phyloP scores from a whole-genome alignment of 2,888 invertebrate genomes.

The Ormyrus pomaceus region DNA sequence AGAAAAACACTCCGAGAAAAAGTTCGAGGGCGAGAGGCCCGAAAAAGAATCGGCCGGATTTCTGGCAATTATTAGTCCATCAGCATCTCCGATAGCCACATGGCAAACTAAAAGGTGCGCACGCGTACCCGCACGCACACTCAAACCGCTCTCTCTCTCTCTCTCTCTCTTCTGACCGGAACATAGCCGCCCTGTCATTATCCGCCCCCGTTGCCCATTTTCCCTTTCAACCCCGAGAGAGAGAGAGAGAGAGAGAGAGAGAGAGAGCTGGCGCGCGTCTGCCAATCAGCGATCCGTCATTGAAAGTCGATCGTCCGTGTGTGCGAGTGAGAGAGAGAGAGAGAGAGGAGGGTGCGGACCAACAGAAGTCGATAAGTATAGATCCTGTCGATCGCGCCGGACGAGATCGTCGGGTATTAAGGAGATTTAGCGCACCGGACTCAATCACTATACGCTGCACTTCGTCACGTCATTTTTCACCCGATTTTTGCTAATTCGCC shows the following conservation, averaged over 20 bases:
- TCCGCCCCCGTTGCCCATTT: constrained; percentile 72
- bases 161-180: constrained; percentile 17
- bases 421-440: constrained; percentile 60
- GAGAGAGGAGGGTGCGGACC: constrained; percentile 54
- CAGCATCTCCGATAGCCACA: constrained; percentile 72
- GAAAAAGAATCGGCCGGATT: constrained; percentile 51
- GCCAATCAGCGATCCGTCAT: constrained; percentile 75
- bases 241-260: constrained; percentile 22
- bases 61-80: constrained; percentile 73
- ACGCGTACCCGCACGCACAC: constrained; percentile 55
- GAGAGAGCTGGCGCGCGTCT: constrained; percentile 62
- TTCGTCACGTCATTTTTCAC: constrained; percentile 62
- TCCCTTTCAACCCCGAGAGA: constrained; percentile 70
- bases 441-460: constrained; percentile 54
- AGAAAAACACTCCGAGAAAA: no score
- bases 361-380: constrained; percentile 71
- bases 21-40: constrained; percentile 34
- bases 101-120: constrained; percentile 65
- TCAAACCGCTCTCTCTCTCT: constrained; percentile 42
- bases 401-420: constrained; percentile 62
- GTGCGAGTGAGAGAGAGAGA: constrained; percentile 50
- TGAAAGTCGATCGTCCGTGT: constrained; percentile 64
- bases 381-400: constrained; percentile 62
- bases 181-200: constrained; percentile 73
- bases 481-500: constrained; percentile 55